A percentile compares a stretch with the other conserved stretches of the same genome.
Conservation (phyloP, 2,888 invertebrate genomes). For the Tolmerus cingulatus region DNA sequence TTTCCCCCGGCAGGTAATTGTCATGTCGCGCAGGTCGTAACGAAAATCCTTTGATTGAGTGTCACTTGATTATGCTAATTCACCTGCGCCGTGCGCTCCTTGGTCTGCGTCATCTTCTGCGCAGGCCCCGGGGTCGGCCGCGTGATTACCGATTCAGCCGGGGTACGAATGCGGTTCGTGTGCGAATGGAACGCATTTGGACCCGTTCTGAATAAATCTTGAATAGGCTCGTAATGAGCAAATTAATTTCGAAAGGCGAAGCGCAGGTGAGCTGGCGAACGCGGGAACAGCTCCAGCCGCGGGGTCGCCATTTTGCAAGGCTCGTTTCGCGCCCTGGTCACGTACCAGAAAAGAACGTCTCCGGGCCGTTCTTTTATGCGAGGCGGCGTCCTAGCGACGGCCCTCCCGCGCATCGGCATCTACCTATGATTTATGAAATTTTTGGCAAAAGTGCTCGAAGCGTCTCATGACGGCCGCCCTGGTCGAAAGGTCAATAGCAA, state of each 20-base stretch:
- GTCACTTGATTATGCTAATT: constrained; percentile 33
- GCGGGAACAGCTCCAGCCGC: neutral
- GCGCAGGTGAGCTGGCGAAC: neutral
- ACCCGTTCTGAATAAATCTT: constrained; percentile 26
- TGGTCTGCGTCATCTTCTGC: neutral
- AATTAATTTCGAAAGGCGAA: constrained; percentile 11
- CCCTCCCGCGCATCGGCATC: neutral
- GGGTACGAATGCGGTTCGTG: constrained; percentile 1
- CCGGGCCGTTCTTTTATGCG: neutral
- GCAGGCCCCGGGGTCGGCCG: neutral
- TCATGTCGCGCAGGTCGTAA: constrained; percentile 26
- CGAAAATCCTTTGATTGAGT: constrained; percentile 33
- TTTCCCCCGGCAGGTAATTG: neutral
- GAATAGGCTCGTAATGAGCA: constrained; percentile 27
- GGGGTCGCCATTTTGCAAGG: neutral
- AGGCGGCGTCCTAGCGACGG: neutral
- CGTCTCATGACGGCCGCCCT: neutral
- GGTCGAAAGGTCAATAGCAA: constrained; percentile 8
- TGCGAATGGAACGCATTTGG: constrained; percentile 1
- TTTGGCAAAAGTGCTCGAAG: neutral
- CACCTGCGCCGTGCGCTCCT: constrained; percentile 8
- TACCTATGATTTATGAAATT: constrained; percentile 4
- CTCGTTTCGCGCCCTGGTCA: neutral
- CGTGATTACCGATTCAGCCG: neutral
- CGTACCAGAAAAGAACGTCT: neutral